phyloP scores from a whole-genome alignment of 2,113 vertebrate genomes.

The Alexandromys fortis region DNA sequence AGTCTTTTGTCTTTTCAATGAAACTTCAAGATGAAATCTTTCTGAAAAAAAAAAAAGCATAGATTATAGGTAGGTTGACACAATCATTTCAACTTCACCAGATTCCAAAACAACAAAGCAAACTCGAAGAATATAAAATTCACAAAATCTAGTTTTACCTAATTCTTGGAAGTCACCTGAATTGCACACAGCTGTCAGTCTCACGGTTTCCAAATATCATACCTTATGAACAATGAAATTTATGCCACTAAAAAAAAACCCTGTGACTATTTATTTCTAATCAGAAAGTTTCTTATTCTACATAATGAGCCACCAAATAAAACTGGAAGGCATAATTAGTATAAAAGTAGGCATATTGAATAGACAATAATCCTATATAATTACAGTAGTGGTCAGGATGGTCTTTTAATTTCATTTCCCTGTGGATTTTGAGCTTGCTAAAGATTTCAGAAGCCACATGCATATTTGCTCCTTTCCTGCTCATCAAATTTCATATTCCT shows the following conservation, averaged over 20 bases:
- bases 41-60: neutral
- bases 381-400: neutral
- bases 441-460: neutral
- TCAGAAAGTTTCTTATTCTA: neutral
- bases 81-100: neutral
- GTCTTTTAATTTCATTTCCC: neutral
- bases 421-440: neutral
- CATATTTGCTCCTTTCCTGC: neutral
- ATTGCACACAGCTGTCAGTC: neutral
- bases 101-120: neutral
- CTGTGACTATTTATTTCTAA: neutral
- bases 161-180: neutral
- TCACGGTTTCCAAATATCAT: neutral
- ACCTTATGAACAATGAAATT: constrained; percentile 6
- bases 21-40: neutral
- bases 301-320: neutral
- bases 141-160: neutral
- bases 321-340: neutral
- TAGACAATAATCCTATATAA: neutral
- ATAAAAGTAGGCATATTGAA: neutral
- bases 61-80: neutral
- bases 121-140: neutral
- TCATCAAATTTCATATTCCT: neutral
- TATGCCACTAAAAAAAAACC: neutral
- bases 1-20: neutral